Evolutionary conservation across 2,888 invertebrate species (phyloP).

Genomic region (Tubiluchus corallicola): DNA sequence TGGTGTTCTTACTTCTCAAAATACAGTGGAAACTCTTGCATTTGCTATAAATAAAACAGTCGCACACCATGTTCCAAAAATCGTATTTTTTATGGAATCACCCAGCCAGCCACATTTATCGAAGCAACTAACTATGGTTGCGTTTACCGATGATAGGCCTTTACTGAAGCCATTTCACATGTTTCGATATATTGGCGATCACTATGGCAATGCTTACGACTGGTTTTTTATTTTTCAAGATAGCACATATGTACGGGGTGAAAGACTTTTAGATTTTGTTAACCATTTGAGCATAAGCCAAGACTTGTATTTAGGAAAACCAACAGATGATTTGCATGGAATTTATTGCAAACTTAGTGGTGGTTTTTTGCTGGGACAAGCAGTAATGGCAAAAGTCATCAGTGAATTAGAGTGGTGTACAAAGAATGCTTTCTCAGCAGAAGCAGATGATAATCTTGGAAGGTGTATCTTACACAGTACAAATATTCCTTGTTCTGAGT

Average conservation of each 20-base stretch:
- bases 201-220: conserved; percentile 71
- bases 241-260: conserved; percentile 60
- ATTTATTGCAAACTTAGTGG: conserved; percentile 41
- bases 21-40: conserved; percentile 40
- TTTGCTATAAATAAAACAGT: conserved; percentile 71
- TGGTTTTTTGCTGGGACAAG: conserved; percentile 71
- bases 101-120: neutral
- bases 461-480: conserved; percentile 57
- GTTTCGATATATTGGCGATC: conserved; percentile 71
- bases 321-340: conserved; percentile 22
- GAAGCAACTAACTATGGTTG: conserved; percentile 49
- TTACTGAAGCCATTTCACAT: conserved; percentile 66
- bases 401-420: conserved; percentile 71
- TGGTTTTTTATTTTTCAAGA: conserved; percentile 78
- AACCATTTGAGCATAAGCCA: conserved; percentile 60
- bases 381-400: conserved; percentile 56
- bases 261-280: conserved; percentile 48
- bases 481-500: conserved; percentile 39
- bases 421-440: conserved; percentile 58
- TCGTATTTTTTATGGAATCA: conserved; percentile 49
- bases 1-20: conserved; percentile 51
- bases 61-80: conserved; percentile 60
- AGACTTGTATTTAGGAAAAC: conserved; percentile 60
- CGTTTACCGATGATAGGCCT: conserved; percentile 58
- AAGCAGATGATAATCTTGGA: conserved; percentile 70